These are phyloP conservation scores for Poecile atricapillus DNA, from an alignment of 2,113 vertebrate species.

Conservation along the genomic window DNA sequence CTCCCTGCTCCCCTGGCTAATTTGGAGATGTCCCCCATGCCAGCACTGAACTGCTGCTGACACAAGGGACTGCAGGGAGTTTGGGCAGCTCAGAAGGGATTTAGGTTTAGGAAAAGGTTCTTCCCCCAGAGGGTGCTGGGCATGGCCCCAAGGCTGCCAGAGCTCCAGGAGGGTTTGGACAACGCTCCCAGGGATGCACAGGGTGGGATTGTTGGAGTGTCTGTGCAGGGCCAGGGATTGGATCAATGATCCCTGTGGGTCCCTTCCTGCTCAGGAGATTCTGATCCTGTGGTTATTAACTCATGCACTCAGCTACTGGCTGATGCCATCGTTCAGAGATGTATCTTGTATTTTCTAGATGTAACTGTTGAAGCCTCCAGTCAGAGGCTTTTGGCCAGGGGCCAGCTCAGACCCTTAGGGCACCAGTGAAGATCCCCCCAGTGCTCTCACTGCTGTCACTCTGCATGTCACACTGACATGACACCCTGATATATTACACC, in stretches of 20 bases:
- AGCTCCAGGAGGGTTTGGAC: fast-evolving
- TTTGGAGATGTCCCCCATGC: background rate
- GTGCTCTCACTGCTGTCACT: conserved; percentile 7
- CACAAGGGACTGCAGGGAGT: background rate
- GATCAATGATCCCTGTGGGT: fast-evolving
- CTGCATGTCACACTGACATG: background rate
- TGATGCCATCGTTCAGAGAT: background rate
- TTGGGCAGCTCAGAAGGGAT: background rate
- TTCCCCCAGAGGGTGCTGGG: background rate
- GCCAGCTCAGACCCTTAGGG: background rate
- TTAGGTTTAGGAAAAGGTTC: fast-evolving
- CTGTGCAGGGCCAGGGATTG: background rate
- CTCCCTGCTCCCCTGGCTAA: background rate
- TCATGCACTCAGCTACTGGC: background rate
- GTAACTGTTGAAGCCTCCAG: background rate
- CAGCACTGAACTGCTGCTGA: background rate
- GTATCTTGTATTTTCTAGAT: background rate
- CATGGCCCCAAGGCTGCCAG: background rate
- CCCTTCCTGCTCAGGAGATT: background rate
- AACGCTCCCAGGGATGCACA: fast-evolving
- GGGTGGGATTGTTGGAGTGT: background rate
- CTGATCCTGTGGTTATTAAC: background rate
- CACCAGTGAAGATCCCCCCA: background rate
- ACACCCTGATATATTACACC: background rate
- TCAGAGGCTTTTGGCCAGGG: background rate